Evolutionary conservation across 35 echinoderm and acorn worm genomes (phyloP).

Genomic region (Ptychodera flava): DNA sequence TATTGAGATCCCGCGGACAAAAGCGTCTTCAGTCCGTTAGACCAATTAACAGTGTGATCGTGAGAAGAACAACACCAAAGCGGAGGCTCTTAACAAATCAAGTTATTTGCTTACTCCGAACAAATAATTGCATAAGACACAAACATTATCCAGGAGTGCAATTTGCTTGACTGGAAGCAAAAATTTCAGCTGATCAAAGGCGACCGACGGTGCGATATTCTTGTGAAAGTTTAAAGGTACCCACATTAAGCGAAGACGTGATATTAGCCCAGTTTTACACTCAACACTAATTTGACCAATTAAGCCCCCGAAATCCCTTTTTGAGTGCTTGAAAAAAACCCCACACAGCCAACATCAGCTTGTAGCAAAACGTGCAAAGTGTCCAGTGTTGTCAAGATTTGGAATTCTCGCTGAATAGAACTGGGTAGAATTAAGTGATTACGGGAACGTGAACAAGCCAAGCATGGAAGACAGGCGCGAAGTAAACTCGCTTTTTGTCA

Average conservation of each 20-base stretch:
- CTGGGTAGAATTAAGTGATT: neutral
- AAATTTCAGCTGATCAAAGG: neutral
- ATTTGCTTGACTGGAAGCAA: neutral
- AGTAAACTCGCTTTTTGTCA: neutral
- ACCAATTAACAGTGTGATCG: neutral
- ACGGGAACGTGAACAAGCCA: neutral
- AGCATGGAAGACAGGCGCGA: neutral
- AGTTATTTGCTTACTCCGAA: neutral
- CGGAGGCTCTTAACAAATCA: neutral
- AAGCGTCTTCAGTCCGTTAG: neutral
- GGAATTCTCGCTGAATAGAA: neutral
- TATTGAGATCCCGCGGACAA: neutral
- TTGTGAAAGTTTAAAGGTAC: neutral
- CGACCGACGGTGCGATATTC: neutral
- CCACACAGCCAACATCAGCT: neutral
- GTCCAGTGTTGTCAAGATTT: neutral
- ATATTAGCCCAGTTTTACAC: neutral
- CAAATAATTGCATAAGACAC: conserved; percentile 1
- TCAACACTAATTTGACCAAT: neutral
- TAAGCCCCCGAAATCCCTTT: neutral
- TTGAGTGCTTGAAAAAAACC: neutral
- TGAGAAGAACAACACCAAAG: neutral
- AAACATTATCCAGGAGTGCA: too few species aligned
- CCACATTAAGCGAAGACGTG: neutral
- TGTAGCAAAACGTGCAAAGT: neutral